Base-by-base conservation (phyloP, 2,113 vertebrate species). In the Elgaria multicarinata region DNA sequence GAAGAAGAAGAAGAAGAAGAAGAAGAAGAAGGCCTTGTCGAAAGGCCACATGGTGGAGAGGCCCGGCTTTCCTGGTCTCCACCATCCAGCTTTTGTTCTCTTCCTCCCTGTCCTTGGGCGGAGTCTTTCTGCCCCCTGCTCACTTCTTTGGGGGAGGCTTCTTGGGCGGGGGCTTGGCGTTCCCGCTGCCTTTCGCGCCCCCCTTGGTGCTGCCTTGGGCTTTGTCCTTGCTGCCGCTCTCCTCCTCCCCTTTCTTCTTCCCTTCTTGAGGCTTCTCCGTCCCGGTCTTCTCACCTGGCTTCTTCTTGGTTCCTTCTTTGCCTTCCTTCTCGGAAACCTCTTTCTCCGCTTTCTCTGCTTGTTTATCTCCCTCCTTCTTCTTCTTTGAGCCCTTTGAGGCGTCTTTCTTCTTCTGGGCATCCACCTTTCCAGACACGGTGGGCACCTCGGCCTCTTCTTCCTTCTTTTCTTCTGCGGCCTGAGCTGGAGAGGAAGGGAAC, bases 381-480 rank as follows among this genome's bases (percentile, higher is more conserved):
- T 92, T 91, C 86, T 91, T 93, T 81, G 87, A 89, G 2, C 0
- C 75, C 39, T 93, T 95, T 66, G 87, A 58, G 14, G 44, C 89
- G 0, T 92, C 93, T 83, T 94, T 95, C 62, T 92, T 96, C 3
- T 89, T 91, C 46, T 87, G 80, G 14, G 93, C 87, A 44, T 92
- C 94, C 24, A 93, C 93, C 89, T 93, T 91, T n/a, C 92, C 92
- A 0, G 95, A 94, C 0, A 95, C 92, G 0, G 93, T 93, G 8
- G 96, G 90, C 46, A 97, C 53, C 92, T 77, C 80, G 3, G 18
- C 28, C 18, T 46, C 82, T 3, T 46, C 46, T 93, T 50, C 93
- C 94, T 88, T 94, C 94, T 72, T 92, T 62, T 88, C 92, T 80
- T 2, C 77, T 2, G 0, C 0, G 31, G 76, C 53, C 14, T 85